These are phyloP conservation scores for Campoletis sonorensis DNA, from an alignment of 1,140 invertebrate genomes.

Conservation along the genomic window DNA sequence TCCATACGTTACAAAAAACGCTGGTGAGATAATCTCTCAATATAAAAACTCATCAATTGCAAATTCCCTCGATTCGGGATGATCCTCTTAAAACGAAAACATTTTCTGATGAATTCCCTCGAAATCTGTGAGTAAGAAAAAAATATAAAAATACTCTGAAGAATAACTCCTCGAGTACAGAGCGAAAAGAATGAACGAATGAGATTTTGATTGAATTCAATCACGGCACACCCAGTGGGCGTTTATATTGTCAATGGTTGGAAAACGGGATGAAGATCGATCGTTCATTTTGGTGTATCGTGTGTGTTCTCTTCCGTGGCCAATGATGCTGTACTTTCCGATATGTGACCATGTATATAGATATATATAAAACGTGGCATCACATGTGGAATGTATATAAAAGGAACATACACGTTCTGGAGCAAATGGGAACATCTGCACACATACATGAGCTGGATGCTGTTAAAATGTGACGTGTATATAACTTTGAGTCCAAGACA, in stretches of 20 bases:
- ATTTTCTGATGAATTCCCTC: neutral
- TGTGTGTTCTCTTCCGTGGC: constrained; percentile 12
- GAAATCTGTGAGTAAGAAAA: neutral
- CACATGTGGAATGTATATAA: too few species aligned
- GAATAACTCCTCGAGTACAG: neutral
- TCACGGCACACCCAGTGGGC: constrained; percentile 3
- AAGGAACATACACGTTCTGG: too few species aligned
- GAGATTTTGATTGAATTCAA: constrained; percentile 37
- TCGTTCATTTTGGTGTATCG: constrained; percentile 32
- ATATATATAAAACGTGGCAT: neutral
- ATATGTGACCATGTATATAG: neutral
- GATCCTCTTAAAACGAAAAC: neutral
- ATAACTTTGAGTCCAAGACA: neutral
- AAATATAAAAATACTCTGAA: constrained; percentile 24
- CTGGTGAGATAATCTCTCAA: neutral
- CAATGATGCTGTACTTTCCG: neutral
- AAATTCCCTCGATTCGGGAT: neutral
- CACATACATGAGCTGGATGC: neutral
- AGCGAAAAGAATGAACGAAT: constrained; percentile 17
- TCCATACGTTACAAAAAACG: neutral
- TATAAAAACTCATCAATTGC: neutral
- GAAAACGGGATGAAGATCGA: constrained; percentile 32
- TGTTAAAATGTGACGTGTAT: neutral
- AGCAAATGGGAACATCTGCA: too few species aligned
- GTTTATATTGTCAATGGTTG: constrained; percentile 32